These are phyloP conservation scores for Spisula solida DNA, from an alignment of 2,888 invertebrate genomes.

Conservation along the genomic window DNA sequence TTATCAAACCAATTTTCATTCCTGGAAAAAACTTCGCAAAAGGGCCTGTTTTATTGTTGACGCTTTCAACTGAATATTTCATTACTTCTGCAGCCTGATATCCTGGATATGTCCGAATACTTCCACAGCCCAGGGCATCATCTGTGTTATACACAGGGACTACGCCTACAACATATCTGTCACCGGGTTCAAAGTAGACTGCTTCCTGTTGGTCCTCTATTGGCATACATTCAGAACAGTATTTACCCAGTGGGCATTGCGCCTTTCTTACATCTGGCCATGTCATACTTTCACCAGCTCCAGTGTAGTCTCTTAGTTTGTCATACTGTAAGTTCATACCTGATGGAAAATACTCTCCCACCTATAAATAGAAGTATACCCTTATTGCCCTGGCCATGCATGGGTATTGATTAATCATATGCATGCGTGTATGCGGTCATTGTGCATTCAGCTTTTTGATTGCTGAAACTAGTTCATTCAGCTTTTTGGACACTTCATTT, in stretches of 20 bases:
- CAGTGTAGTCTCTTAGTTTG: conserved; percentile 53
- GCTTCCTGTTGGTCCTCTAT: conserved; percentile 39
- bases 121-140: conserved; percentile 48
- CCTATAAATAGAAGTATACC: conserved; percentile 31
- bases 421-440: no score
- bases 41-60: not conserved
- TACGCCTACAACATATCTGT: conserved; percentile 66
- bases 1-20: conserved; percentile 60
- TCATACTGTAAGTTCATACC: conserved; percentile 29
- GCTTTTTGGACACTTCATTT: no score
- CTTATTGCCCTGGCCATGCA: no score
- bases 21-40: conserved; percentile 52
- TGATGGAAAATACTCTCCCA: conserved; percentile 51
- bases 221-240: conserved; percentile 60
- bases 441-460: no score
- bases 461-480: no score
- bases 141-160: conserved; percentile 61
- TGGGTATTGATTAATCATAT: no score
- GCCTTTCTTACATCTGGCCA: conserved; percentile 58
- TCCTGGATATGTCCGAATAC: conserved; percentile 46
- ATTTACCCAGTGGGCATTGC: conserved; percentile 39
- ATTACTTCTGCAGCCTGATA: conserved; percentile 64
- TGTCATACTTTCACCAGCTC: not conserved
- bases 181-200: conserved; percentile 60
- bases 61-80: conserved; percentile 46